Evolutionary conservation across 2,113 vertebrate species (phyloP), one percentile per base, ranked within the genome.

Genomic region (Urocolius indicus): DNA sequence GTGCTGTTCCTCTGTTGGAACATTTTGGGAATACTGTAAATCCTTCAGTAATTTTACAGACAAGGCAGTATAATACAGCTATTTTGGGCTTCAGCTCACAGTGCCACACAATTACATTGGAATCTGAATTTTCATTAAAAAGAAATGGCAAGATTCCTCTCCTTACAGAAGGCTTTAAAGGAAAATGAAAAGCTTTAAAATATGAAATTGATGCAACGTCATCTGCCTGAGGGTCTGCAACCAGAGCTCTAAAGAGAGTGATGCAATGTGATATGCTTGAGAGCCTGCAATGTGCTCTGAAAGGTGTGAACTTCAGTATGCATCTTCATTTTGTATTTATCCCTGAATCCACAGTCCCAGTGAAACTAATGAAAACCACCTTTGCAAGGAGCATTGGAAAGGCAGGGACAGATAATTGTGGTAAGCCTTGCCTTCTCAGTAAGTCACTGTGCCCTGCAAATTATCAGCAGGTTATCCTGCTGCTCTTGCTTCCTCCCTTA

Each of bases 1-100:
- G 34, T 12, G 66, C 68, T 81, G 34, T 59, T 93, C 19, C 48
- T 93, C 75, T 77, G 34, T 7, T 76, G 71, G 67, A 71, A 58
- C 72, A 63, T 86, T 38, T 3, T 89, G 92, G 57, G 68, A 92
- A 86, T 81, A 67, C 23, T 84, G 76, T 89, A 95, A 92, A 94
- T 51, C 29, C 79, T 90, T 43, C 65, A 45, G 83, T 24, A 90
- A 89, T 84, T 74, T 94, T 86, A 84, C 32, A 52, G 55, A 51
- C 48, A 59, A 55, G 38, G 68, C 68, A 43, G 38, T 62, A 62
- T n/a, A 90, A 86, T 55, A 58, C 27, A 59, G 72, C 27, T 94
- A 86, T 90, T 92, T 67, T 46, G 67, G 83, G 65, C 63, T 90
- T 49, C 79, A 51, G 59, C 67, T 96, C 65, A 67, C 38, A 55